These are phyloP conservation scores for Eupithecia dodoneata DNA, from an alignment of 2,888 invertebrate species.

Conservation along the genomic window DNA sequence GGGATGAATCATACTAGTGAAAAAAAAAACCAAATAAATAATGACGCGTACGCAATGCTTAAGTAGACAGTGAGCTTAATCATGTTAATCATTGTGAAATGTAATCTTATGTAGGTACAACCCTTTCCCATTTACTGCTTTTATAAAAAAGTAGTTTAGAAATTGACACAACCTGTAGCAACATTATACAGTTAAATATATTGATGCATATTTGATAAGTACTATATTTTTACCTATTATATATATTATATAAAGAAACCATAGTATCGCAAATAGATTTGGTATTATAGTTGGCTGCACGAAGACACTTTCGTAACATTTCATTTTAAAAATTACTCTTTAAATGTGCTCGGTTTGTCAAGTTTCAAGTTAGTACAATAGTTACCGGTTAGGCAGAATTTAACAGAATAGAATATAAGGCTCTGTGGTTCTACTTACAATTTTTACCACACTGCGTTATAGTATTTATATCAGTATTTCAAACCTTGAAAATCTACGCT, in stretches of 20 bases:
- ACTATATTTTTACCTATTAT: constrained; percentile 26
- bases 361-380: no score
- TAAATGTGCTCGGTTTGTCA: no score
- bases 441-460: not conserved
- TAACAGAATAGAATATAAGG: not conserved
- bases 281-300: not conserved
- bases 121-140: constrained; percentile 66
- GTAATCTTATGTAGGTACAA: constrained; percentile 58
- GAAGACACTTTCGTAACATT: not conserved
- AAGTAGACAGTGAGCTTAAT: constrained; percentile 14
- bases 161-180: constrained; percentile 30
- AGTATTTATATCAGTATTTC: not conserved
- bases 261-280: not conserved
- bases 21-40: not conserved
- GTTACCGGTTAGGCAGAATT: not conserved
- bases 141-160: constrained; percentile 48
- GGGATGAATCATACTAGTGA: no score
- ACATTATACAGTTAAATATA: constrained; percentile 22
- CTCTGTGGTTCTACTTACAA: not conserved
- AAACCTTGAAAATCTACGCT: not conserved
- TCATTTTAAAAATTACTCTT: not conserved
- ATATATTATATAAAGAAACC: not conserved
- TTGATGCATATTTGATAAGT: constrained; percentile 43
- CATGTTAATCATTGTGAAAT: constrained; percentile 45
- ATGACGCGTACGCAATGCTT: constrained; percentile 11